A percentile compares a stretch with the other conserved stretches of the same genome.
Evolutionary conservation across 2,113 vertebrate species (phyloP).

Genomic region (Centrocercus urophasianus): DNA sequence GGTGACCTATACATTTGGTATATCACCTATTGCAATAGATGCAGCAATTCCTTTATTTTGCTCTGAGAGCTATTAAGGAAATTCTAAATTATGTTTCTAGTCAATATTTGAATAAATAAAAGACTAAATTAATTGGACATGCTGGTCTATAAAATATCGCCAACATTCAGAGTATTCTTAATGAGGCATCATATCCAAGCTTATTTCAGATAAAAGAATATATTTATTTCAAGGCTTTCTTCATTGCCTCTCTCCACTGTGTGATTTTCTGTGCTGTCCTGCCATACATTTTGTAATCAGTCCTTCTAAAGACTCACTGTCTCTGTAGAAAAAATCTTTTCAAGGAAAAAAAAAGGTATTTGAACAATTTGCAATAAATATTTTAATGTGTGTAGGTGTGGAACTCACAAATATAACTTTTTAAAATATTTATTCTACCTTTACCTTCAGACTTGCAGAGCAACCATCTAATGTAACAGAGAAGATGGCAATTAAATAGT

Average conservation of each 20-base stretch:
- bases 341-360: background rate
- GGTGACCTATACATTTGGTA: background rate
- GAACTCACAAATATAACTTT: background rate
- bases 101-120: background rate
- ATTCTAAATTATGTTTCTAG: background rate
- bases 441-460: background rate
- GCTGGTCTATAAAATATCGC: background rate
- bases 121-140: background rate
- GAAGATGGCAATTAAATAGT: background rate
- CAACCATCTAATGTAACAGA: background rate
- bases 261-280: background rate
- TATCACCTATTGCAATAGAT: background rate
- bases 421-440: background rate
- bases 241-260: background rate
- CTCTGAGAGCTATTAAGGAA: background rate
- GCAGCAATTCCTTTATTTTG: background rate
- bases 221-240: background rate
- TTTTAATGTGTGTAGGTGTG: background rate
- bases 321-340: background rate
- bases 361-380: background rate
- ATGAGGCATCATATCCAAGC: background rate
- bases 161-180: background rate
- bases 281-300: background rate
- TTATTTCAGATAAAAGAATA: background rate
- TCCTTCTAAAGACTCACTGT: background rate